A percentile compares a stretch with the other conserved stretches of the same genome.
Conservation (phyloP, 2,113 vertebrate species). For the Strix uralensis region DNA sequence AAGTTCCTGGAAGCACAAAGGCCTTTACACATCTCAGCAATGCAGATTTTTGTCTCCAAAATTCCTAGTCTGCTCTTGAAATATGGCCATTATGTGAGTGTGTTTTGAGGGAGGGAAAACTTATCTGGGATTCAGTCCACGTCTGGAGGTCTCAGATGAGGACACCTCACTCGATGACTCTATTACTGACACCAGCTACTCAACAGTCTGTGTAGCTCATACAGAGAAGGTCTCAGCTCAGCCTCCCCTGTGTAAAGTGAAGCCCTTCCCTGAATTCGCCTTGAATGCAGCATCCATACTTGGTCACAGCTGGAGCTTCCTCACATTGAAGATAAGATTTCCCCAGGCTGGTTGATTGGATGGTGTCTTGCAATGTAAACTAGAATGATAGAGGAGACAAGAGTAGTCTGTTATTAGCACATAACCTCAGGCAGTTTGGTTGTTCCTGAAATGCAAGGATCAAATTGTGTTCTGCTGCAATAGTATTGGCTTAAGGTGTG, state of each 20-base stretch:
- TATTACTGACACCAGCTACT: neutral
- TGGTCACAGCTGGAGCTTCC: neutral
- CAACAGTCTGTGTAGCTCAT: neutral
- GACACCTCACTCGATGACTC: accelerated
- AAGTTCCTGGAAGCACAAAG: neutral
- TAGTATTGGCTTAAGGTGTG: neutral
- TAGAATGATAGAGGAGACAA: neutral
- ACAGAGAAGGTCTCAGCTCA: neutral
- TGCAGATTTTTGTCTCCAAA: neutral
- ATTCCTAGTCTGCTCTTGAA: neutral
- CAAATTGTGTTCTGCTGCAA: neutral
- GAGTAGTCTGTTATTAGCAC: neutral
- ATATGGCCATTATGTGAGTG: neutral
- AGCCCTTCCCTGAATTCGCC: neutral
- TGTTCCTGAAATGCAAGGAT: neutral
- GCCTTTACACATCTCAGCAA: neutral
- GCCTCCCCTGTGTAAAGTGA: neutral
- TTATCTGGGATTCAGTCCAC: neutral
- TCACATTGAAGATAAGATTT: neutral
- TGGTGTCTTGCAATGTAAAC: neutral
- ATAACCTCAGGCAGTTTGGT: neutral
- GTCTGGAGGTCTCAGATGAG: neutral
- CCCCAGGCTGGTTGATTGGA: neutral
- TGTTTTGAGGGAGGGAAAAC: neutral
- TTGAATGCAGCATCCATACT: neutral